These are phyloP conservation scores for Archips xylosteana DNA, from an alignment of 2,888 invertebrate genomes.

Conservation along the genomic window DNA sequence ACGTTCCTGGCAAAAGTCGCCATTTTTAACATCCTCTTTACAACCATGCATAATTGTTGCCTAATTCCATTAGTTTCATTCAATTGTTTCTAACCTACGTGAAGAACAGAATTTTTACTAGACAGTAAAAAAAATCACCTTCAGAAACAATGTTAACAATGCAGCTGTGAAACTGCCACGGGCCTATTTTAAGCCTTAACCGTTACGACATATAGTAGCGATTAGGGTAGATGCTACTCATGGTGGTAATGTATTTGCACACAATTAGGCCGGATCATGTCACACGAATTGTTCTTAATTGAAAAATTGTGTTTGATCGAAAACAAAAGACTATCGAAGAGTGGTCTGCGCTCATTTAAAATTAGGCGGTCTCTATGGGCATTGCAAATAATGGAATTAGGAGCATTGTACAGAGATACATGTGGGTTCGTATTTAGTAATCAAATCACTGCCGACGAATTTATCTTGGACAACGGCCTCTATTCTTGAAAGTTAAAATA, in stretches of 20 bases:
- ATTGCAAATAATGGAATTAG: neutral
- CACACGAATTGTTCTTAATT: conserved; percentile 54
- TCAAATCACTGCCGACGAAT: too few relatives aligned
- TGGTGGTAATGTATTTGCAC: conserved; percentile 8
- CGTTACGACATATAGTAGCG: conserved; percentile 12
- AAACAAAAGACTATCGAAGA: conserved; percentile 23
- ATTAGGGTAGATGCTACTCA: neutral
- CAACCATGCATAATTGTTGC: conserved; percentile 19
- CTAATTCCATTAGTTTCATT: conserved; percentile 31
- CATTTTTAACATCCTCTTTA: conserved; percentile 21
- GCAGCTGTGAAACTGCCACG: neutral
- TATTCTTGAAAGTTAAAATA: too few relatives aligned
- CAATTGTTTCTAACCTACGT: conserved; percentile 36
- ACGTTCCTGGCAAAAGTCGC: conserved; percentile 15
- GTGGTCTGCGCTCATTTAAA: neutral
- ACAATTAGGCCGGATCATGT: conserved; percentile 40
- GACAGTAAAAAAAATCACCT: conserved; percentile 25
- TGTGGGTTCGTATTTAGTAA: too few relatives aligned
- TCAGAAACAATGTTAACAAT: conserved; percentile 25
- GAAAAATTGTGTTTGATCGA: conserved; percentile 69
- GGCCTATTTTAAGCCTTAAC: conserved; percentile 24
- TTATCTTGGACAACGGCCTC: too few relatives aligned
- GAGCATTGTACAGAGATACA: neutral
- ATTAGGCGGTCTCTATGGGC: neutral
- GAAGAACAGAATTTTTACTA: conserved; percentile 22